phyloP scores from a whole-genome alignment of 2,888 invertebrate species.

The Lepetodrilus schrolli region DNA sequence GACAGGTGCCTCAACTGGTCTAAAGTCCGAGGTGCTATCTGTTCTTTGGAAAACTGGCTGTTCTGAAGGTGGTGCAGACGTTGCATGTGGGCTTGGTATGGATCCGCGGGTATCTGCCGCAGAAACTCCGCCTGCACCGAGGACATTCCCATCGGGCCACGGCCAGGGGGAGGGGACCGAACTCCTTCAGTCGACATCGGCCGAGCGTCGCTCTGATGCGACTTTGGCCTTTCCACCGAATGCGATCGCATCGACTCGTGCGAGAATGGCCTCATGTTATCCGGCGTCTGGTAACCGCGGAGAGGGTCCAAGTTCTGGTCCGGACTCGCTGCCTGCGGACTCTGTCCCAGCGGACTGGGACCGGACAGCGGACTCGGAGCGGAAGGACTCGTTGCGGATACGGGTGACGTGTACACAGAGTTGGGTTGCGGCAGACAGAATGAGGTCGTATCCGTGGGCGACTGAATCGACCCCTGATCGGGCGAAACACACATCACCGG shows the following conservation, averaged over 20 bases:
- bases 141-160: background rate
- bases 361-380: slow-evolving; percentile 24
- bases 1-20: slow-evolving; percentile 1
- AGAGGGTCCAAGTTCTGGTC: slow-evolving; percentile 33
- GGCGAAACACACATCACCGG: slow-evolving; percentile 16
- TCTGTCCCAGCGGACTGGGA: slow-evolving; percentile 33
- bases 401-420: background rate
- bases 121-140: background rate
- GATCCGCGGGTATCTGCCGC: slow-evolving; percentile 12
- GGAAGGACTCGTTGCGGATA: background rate
- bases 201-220: background rate
- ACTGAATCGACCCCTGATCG: background rate
- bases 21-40: background rate
- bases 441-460: background rate
- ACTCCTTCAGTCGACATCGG: slow-evolving; percentile 23
- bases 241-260: slow-evolving; percentile 16
- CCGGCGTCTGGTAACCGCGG: slow-evolving; percentile 37
- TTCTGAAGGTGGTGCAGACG: slow-evolving; percentile 8
- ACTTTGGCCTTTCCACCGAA: slow-evolving; percentile 20
- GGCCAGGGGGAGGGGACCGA: background rate
- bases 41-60: slow-evolving; percentile 3
- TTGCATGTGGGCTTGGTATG: slow-evolving; percentile 2
- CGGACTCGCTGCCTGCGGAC: slow-evolving; percentile 19
- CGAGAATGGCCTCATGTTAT: background rate
- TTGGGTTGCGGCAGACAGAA: background rate